Base-by-base conservation (phyloP, 2,888 invertebrate genomes). In the Chymomyza caudatula region DNA sequence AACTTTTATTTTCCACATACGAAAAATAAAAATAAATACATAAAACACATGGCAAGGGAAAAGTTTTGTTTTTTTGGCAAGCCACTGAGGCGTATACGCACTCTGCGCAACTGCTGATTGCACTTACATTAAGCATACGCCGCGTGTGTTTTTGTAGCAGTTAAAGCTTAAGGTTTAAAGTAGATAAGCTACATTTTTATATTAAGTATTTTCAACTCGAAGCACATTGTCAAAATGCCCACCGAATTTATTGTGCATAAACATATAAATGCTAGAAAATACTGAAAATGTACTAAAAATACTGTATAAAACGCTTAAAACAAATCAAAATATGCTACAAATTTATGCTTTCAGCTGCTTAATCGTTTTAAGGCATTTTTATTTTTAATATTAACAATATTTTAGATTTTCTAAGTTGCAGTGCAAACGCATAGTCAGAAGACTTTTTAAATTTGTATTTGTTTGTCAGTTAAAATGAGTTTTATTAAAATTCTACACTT, bases 191-290 rank as follows among this genome's bases (percentile, higher is more conserved):
- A 49, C 17, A 58, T 23, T 37, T 19, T 37, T 37, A 1, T 37
- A 37, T 37, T 43, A 42, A 59, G 15, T 5, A 20, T 53, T 60
- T 70, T 72, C 63, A 74, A 73, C 72, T 68, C 69, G 64, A 73
- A 72, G 77, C 72, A 65, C 76, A 80, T 78, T 49, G 20, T 42
- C 6, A 29, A 73, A 79, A 76, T 71, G 79, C 83, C 83, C 83
- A 84, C 83, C 83, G 83, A 84, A 84, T 85, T 84, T 84, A 85
- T 74, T 73, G 73, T 78, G 67, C 74, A 20, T 5, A 13, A 51
- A 51, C 13, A 51, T 25, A 29, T 37, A 62, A 19, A 23, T 59
- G 57, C 29, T 1, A 11, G 3, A 65, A 62, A 68, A 63, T 52
- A 53, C 20, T 52, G 22, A 51, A 55, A 22, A 13, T 59, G 54